phyloP scores from a whole-genome alignment of 2,888 invertebrate species.

The Idaea biselata region DNA sequence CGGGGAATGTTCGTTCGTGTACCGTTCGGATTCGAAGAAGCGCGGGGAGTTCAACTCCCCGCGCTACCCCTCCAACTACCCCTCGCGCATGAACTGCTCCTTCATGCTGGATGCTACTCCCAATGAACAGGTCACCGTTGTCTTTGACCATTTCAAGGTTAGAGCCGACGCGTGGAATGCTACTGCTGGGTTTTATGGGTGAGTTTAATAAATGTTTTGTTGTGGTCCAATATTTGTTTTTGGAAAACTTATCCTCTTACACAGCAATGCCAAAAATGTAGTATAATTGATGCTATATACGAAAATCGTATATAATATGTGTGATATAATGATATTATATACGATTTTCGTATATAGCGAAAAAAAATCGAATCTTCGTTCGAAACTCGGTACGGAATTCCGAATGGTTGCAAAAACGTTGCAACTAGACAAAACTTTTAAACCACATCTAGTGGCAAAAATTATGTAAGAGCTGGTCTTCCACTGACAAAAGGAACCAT shows the following conservation, averaged over 20 bases:
- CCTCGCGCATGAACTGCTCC: constrained; percentile 96
- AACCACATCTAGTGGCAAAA: too few species aligned
- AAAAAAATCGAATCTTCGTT: too few species aligned
- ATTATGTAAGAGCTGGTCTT: too few species aligned
- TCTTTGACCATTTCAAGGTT: constrained; percentile 95
- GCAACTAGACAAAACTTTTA: too few species aligned
- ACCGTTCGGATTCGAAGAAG: constrained; percentile 92
- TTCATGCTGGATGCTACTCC: constrained; percentile 93
- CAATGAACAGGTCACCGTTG: constrained; percentile 93
- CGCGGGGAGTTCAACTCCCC: constrained; percentile 97
- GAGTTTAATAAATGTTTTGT: constrained; percentile 20
- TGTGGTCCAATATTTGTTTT: background rate
- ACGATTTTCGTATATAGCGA: too few species aligned
- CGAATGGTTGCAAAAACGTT: too few species aligned
- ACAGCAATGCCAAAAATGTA: too few species aligned
- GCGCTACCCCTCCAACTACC: constrained; percentile 97
- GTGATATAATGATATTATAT: too few species aligned
- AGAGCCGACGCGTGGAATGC: constrained; percentile 90
- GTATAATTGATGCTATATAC: background rate
- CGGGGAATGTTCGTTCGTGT: constrained; percentile 95
- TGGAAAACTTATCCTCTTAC: background rate
- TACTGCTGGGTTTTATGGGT: constrained; percentile 80
- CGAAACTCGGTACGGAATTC: too few species aligned
- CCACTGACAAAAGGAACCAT: too few species aligned
- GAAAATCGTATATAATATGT: background rate